phyloP scores from a whole-genome alignment of 2,113 vertebrate genomes.

The Psettodes erumei region DNA sequence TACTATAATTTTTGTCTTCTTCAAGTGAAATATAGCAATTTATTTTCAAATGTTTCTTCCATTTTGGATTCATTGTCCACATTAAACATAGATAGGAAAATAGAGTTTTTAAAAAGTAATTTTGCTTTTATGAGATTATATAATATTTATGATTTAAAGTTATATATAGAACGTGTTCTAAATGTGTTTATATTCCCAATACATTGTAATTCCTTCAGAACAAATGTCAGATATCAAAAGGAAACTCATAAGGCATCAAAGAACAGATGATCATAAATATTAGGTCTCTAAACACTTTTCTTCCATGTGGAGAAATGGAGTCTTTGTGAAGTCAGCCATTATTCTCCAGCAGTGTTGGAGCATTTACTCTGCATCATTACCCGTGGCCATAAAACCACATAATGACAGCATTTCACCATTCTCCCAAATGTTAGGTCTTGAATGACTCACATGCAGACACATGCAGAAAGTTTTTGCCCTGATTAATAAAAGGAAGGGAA shows the following conservation, averaged over 20 bases:
- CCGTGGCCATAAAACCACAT: conserved; percentile 61
- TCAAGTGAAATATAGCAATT: no score
- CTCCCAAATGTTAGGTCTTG: conserved; percentile 25
- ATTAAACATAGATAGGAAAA: no score
- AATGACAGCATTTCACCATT: conserved; percentile 57
- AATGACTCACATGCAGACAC: conserved; percentile 15
- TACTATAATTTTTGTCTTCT: no score
- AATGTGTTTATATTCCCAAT: neutral
- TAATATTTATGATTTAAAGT: no score
- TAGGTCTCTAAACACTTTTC: conserved; percentile 58
- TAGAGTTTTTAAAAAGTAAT: no score
- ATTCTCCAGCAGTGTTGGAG: conserved; percentile 49
- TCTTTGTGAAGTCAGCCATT: conserved; percentile 61
- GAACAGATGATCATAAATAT: conserved; percentile 49
- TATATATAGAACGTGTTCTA: no score
- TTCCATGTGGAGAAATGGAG: conserved; percentile 62
- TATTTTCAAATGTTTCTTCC: no score
- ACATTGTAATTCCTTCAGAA: neutral
- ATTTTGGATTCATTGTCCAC: no score
- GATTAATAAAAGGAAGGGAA: conserved; percentile 42
- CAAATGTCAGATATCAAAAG: neutral
- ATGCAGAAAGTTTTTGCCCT: conserved; percentile 38
- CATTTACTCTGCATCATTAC: conserved; percentile 68
- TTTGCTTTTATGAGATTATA: no score
- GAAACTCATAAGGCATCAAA: conserved; percentile 21